Evolutionary conservation across 2,113 vertebrate genomes (phyloP).

Genomic region (Erpornis zantholeuca): DNA sequence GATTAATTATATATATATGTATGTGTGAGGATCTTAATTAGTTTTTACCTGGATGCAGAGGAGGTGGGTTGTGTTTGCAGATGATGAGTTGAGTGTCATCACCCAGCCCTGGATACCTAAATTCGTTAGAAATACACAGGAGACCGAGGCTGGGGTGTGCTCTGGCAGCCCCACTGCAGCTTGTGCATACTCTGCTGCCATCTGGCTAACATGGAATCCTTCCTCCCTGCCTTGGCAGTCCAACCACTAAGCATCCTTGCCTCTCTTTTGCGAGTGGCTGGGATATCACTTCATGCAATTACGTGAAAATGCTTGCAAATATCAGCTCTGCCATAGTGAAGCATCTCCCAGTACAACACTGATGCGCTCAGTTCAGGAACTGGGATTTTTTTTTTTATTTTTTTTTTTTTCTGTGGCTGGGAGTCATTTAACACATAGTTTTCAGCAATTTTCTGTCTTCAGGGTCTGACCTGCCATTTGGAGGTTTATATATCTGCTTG

Average conservation of each 20-base stretch:
- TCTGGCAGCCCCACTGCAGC: not conserved
- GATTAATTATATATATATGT: too few relatives aligned
- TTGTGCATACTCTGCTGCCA: constrained; percentile 44
- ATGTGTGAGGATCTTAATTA: not conserved
- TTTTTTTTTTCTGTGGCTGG: too few relatives aligned
- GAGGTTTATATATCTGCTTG: not conserved
- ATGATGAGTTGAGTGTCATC: not conserved
- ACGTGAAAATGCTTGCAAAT: not conserved
- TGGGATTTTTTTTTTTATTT: not conserved
- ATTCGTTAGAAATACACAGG: not conserved
- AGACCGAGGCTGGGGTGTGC: rapidly evolving
- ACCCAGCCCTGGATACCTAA: not conserved
- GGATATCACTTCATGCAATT: not conserved
- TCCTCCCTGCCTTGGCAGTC: not conserved
- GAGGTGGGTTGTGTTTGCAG: not conserved
- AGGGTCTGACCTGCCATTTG: not conserved
- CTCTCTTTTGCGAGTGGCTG: not conserved
- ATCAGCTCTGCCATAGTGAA: not conserved
- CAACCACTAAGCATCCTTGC: not conserved
- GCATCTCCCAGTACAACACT: not conserved
- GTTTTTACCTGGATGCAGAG: not conserved
- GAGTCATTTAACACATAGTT: not conserved
- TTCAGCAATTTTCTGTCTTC: not conserved
- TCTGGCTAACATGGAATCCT: not conserved
- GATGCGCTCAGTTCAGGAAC: not conserved